Evolutionary conservation across 2,888 invertebrate genomes (phyloP), one percentile per base, ranked within the genome.

Genomic region (Syrista parreyssii): DNA sequence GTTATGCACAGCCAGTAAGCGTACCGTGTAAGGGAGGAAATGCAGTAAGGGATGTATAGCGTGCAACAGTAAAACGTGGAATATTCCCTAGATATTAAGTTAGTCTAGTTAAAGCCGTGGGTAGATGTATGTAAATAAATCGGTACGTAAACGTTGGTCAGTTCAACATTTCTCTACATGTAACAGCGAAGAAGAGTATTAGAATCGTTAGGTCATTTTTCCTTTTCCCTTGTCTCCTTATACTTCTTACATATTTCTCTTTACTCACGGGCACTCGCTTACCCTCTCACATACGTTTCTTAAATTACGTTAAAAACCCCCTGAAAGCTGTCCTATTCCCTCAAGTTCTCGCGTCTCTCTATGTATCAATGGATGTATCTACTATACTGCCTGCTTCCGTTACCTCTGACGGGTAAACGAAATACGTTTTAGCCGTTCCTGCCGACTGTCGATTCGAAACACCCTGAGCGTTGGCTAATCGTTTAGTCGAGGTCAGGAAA

Each of bases 151-250:
- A 55, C 55, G 9, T 23, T 55, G 23, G 23, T 23, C 55, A 23
- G 23, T 23, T 55, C 23, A 55, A 55, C 55, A 55, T 55, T 55
- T 23, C 23, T 55, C 23, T 55, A 23, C 23, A 23, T 2, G 55
- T 23, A 9, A 55, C 55, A 6, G 9, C 9, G 55, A 55, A 55
- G 55, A 9, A 23, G 23, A 23, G 23, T 6, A 55, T 9, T 9
- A 55, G 9, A 55, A 23, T 55, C 55, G 55, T 55, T 55, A 55
- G 23, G 55, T 23, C 23, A 55, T 71, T 34, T 68, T n/a, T 75
- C n/a, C 32, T 68, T 40, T 75, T 33, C 68, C 40, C 68, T 72
- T 77, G 55, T 36, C 73, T 75, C 75, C 77, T 74, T 68, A 69
- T 34, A 33, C 34, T 69, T 68, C 40, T 12, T n/a, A 36, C 4